Conservation (phyloP, 2,888 invertebrate genomes). For the Eledone cirrhosa region DNA sequence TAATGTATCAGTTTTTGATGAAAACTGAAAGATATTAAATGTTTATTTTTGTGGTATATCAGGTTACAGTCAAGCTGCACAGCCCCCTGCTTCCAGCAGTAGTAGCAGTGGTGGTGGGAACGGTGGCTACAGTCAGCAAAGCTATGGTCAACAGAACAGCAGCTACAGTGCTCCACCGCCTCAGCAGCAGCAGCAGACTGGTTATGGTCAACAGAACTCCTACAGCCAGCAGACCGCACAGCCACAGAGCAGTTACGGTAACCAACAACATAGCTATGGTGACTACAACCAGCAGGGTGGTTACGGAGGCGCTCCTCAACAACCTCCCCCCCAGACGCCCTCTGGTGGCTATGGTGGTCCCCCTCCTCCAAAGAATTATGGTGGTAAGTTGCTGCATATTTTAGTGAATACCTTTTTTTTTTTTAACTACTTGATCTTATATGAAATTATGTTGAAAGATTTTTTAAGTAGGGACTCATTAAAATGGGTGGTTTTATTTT, state of each 20-base stretch:
- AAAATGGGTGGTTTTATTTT: too few relatives aligned
- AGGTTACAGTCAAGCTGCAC: conserved; percentile 25
- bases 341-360: conserved; percentile 21
- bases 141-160: conserved; percentile 15
- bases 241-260: background rate
- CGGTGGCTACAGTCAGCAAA: conserved; percentile 24
- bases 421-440: too few relatives aligned
- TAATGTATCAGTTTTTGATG: too few relatives aligned
- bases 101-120: background rate
- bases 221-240: background rate
- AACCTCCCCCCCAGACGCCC: conserved; percentile 5
- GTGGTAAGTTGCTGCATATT: background rate
- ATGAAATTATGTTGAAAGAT: too few relatives aligned
- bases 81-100: conserved; percentile 15
- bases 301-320: conserved; percentile 18
- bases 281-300: conserved; percentile 24
- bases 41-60: too few relatives aligned
- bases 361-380: conserved; percentile 19
- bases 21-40: too few relatives aligned
- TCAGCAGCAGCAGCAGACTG: background rate
- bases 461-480: too few relatives aligned
- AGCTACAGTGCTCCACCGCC: conserved; percentile 20
- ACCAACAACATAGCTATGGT: conserved; percentile 18
- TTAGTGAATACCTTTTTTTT: too few relatives aligned
- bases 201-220: conserved; percentile 20